Conservation (phyloP, 2,113 vertebrate species). For the Bos javanicus region DNA sequence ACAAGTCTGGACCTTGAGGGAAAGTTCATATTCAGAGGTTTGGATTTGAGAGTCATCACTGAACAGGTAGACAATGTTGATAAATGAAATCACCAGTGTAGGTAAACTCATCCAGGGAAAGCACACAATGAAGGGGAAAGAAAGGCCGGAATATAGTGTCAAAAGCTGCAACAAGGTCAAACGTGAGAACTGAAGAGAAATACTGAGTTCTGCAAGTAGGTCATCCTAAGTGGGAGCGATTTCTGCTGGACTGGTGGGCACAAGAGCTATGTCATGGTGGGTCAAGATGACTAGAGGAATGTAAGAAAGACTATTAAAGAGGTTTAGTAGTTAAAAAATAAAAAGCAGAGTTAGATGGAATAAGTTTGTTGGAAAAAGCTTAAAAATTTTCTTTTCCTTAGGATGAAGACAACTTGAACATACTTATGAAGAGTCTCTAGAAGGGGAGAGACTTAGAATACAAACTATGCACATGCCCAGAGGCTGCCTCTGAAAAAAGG, state of each 20-base stretch:
- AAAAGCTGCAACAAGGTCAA: background rate
- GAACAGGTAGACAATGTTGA: background rate
- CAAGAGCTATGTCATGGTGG: background rate
- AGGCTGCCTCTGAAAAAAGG: background rate
- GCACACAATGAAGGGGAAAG: background rate
- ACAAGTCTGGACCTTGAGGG: background rate
- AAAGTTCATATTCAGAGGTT: constrained; percentile 2
- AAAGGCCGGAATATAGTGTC: background rate
- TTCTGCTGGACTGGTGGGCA: background rate
- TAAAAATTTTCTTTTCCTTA: background rate
- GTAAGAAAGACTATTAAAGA: background rate
- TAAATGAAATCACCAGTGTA: constrained; percentile 1
- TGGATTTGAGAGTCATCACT: background rate
- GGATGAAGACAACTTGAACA: background rate
- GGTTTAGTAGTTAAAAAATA: background rate
- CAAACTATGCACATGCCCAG: background rate
- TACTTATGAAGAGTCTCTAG: background rate
- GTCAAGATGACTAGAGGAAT: background rate
- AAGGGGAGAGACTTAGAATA: background rate
- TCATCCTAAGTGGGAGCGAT: background rate
- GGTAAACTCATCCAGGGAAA: background rate
- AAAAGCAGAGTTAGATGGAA: background rate
- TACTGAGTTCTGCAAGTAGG: background rate
- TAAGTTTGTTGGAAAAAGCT: background rate
- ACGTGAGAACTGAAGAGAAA: background rate